Base-by-base conservation (phyloP, 2,888 invertebrate genomes). In the Dione vanillae region DNA sequence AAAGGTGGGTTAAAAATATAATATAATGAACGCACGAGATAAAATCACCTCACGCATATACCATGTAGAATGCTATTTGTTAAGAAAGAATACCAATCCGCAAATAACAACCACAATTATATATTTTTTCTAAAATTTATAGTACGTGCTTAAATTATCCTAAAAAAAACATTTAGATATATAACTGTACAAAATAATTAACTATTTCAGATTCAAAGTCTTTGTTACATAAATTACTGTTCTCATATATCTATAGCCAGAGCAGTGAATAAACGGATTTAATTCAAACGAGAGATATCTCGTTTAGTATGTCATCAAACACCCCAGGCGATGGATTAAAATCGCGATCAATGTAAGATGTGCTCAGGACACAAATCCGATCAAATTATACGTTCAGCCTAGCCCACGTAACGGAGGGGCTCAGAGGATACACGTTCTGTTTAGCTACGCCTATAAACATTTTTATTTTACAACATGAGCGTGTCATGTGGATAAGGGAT, bases 381-480 rank as follows among this genome's bases (percentile, higher is more conserved):
- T 68, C 62, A 70, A 74, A 74, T 74, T 71, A 75, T 74, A 74
- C 66, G 71, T 58, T 19, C 68, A 14, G 49, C 58, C 69, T 47
- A 67, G 65, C 56, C 69, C 67, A 59, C 66, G 61, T 67, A 69
- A 64, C 67, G 56, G 65, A 70, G 58, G 58, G 67, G 69, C 71
- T 73, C 70, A 69, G 45, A 20, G 70, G 43, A 70, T 65, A 37
- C 54, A 71, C 65, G 40, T 45, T 62, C 65, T 37, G 52, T 71
- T 65, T 35, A 40, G 45, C 35, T 64, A 16, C 61, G 65, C 59
- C 59, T 62, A 70, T 56, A 69, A 16, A 67, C 45, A 65, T 69
- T 74, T 72, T 69, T 64, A 66, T 58, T 69, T 67, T 73, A 68
- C 65, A 65, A 67, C 61, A 7, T 19, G 37, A 20, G 56, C 67